phyloP scores from a whole-genome alignment of 2,797 vertebrate genomes.

The Girardinus metallicus region DNA sequence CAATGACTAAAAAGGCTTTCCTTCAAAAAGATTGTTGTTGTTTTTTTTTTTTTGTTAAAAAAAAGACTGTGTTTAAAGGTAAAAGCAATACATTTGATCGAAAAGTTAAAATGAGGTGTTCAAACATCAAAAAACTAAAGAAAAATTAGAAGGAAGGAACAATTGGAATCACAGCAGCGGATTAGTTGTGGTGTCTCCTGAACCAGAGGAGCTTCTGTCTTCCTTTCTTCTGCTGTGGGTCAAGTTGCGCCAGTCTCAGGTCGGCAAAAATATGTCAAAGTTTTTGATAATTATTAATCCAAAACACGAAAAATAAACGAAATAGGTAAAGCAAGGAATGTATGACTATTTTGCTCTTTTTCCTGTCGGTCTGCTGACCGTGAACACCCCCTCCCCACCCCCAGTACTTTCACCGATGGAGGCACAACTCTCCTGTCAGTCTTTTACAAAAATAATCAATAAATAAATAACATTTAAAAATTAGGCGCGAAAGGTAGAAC shows the following conservation, averaged over 20 bases:
- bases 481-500: conserved; percentile 22
- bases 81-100: neutral
- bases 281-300: neutral
- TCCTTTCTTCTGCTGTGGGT: conserved; percentile 58
- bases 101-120: neutral
- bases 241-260: conserved; percentile 39
- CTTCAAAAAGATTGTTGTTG: conserved; percentile 19
- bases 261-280: conserved; percentile 1
- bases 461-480: conserved; percentile 12
- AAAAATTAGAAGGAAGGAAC: conserved; percentile 17
- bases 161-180: conserved; percentile 47
- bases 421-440: conserved; percentile 52
- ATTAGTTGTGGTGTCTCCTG: conserved; percentile 58
- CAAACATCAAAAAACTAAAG: conserved; percentile 10
- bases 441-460: conserved; percentile 10
- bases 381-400: conserved; percentile 66
- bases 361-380: conserved; percentile 66
- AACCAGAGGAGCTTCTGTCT: conserved; percentile 55
- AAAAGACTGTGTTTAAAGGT: neutral
- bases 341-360: conserved; percentile 22
- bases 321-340: conserved; percentile 14
- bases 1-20: conserved; percentile 33
- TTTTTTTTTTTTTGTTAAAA: conserved; percentile 11
- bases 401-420: conserved; percentile 56
- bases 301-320: conserved; percentile 6